These are phyloP conservation scores for Drosophila kanekoi DNA, from an alignment of 2,888 invertebrate species.

Conservation along the genomic window DNA sequence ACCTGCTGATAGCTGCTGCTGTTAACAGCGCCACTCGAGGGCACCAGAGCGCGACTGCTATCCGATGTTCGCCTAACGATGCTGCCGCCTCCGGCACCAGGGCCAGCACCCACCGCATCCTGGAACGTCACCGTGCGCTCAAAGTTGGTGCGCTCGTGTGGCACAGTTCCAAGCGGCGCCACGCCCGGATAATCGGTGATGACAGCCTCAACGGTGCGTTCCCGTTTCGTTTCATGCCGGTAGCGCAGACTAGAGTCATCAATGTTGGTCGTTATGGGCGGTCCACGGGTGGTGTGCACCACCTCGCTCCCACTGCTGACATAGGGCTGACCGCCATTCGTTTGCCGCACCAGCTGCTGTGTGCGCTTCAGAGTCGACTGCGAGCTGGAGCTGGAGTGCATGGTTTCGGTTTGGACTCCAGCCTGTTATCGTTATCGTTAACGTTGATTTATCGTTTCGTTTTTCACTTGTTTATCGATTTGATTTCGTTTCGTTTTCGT, in stretches of 20 bases:
- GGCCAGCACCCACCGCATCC: constrained; percentile 60
- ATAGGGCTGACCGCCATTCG: constrained; percentile 68
- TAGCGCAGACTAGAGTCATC: constrained; percentile 83
- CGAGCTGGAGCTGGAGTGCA: constrained; percentile 74
- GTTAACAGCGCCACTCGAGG: constrained; percentile 29
- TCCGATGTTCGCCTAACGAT: constrained; percentile 75
- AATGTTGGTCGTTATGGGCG: constrained; percentile 88
- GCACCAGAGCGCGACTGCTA: constrained; percentile 64
- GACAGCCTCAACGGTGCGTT: constrained; percentile 86
- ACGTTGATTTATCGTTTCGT: constrained; percentile 52
- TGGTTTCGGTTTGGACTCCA: constrained; percentile 43
- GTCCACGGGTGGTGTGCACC: constrained; percentile 85
- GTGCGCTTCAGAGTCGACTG: constrained; percentile 78
- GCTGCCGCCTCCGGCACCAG: constrained; percentile 19
- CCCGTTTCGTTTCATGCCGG: constrained; percentile 86
- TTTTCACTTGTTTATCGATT: constrained; percentile 35
- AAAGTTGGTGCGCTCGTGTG: constrained; percentile 84
- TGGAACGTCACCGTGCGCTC: constrained; percentile 85
- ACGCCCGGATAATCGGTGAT: constrained; percentile 85
- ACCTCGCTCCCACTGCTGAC: constrained; percentile 64
- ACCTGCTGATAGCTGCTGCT: constrained; percentile 88
- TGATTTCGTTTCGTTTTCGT: constrained; percentile 34
- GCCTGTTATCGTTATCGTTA: constrained; percentile 39
- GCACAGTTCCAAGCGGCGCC: constrained; percentile 59
- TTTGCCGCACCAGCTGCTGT: constrained; percentile 71